Evolutionary conservation across 2,113 vertebrate species (phyloP).

Genomic region (Abramis brama): DNA sequence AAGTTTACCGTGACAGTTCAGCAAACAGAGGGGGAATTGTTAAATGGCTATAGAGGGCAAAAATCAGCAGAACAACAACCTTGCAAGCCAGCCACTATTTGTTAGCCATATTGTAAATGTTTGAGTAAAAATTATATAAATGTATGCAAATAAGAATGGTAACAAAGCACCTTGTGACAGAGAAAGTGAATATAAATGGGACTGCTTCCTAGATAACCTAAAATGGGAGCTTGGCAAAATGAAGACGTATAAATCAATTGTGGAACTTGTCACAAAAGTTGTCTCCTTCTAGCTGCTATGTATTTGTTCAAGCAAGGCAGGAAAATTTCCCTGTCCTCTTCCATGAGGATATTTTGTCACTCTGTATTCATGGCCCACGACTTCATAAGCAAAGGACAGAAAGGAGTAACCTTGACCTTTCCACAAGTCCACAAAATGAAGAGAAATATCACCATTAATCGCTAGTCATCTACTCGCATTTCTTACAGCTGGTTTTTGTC

Average conservation of each 20-base stretch:
- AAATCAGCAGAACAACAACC: constrained; percentile 50
- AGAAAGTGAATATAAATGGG: constrained; percentile 12
- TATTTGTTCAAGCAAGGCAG: constrained; percentile 7
- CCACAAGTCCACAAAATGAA: constrained; percentile 15
- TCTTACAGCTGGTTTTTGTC: constrained; percentile 48
- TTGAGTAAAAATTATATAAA: constrained; percentile 46
- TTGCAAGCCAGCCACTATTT: constrained; percentile 54
- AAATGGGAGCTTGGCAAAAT: constrained; percentile 21
- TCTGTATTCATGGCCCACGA: constrained; percentile 25
- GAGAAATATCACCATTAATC: constrained; percentile 54
- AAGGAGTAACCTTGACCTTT: constrained; percentile 57
- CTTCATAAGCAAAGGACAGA: constrained; percentile 33
- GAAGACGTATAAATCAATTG: constrained; percentile 43
- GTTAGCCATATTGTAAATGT: constrained; percentile 47
- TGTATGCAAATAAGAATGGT: constrained; percentile 38
- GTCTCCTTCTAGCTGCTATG: constrained; percentile 11
- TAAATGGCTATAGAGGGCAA: constrained; percentile 37
- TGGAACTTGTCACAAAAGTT: constrained; percentile 18
- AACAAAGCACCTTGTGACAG: constrained; percentile 29
- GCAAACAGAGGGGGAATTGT: constrained; percentile 56
- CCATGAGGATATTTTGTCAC: not conserved
- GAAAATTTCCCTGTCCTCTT: not conserved
- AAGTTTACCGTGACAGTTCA: constrained; percentile 57
- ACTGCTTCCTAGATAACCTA: not conserved
- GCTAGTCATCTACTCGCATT: constrained; percentile 48